Evolutionary conservation across 2,888 invertebrate species (phyloP).

Genomic region (Andrena haemorrhoa): DNA sequence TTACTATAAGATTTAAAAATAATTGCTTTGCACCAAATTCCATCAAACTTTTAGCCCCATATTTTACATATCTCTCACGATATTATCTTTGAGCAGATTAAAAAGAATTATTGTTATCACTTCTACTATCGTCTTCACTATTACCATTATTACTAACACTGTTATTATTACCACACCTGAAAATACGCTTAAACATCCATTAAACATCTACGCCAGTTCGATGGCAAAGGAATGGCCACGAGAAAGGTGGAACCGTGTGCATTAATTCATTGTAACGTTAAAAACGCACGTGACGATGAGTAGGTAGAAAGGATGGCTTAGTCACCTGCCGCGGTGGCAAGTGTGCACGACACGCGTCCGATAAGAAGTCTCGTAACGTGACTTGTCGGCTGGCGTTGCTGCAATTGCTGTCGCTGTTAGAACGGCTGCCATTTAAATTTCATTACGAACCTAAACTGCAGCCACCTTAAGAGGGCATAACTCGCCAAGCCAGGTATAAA

Average conservation of each 20-base stretch:
- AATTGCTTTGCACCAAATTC: too few relatives aligned
- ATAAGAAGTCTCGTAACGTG: conserved; percentile 68
- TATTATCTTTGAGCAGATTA: too few relatives aligned
- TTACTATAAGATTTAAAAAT: too few relatives aligned
- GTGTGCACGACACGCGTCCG: conserved; percentile 58
- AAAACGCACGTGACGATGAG: conserved; percentile 59
- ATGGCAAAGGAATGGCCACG: background rate
- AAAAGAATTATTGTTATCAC: too few relatives aligned
- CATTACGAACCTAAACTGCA: conserved; percentile 72
- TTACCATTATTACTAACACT: too few relatives aligned
- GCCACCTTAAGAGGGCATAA: conserved; percentile 68
- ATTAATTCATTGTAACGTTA: conserved; percentile 36
- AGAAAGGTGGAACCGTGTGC: conserved; percentile 10
- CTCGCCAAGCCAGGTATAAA: conserved; percentile 29
- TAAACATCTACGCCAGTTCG: background rate
- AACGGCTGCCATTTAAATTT: conserved; percentile 73
- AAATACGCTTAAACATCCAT: background rate
- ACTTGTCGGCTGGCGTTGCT: conserved; percentile 53
- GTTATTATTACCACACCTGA: background rate
- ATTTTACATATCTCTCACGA: too few relatives aligned
- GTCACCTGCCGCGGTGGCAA: conserved; percentile 62
- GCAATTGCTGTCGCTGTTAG: conserved; percentile 45
- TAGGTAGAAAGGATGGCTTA: conserved; percentile 71
- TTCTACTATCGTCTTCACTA: too few relatives aligned
- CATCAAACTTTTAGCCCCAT: too few relatives aligned